Evolutionary conservation across 1,140 invertebrate genomes (phyloP).

Genomic region (Chymomyza costata): DNA sequence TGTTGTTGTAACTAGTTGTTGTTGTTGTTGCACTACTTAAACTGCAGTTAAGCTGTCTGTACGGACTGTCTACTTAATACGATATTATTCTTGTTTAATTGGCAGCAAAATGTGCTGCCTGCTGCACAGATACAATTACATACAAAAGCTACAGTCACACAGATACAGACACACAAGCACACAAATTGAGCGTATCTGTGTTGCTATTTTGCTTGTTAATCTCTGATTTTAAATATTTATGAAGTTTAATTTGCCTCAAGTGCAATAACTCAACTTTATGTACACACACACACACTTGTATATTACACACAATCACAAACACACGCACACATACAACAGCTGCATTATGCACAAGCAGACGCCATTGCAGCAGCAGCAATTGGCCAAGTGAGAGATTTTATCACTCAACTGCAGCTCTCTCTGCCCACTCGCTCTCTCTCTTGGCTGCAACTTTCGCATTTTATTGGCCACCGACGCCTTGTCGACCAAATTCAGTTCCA

Average conservation of each 20-base stretch:
- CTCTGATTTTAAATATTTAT: slow-evolving; percentile 75
- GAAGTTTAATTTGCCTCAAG: slow-evolving; percentile 75
- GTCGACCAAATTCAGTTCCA: no score
- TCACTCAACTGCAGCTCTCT: slow-evolving; percentile 30
- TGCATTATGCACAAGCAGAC: slow-evolving; percentile 28
- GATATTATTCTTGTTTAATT: slow-evolving; percentile 65
- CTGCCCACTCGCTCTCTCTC: slow-evolving; percentile 5
- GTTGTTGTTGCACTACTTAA: slow-evolving; percentile 30
- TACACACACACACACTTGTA: slow-evolving; percentile 29
- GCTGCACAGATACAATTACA: slow-evolving; percentile 5
- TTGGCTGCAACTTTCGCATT: slow-evolving; percentile 52
- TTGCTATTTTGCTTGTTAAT: slow-evolving; percentile 48
- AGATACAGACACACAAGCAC: neutral
- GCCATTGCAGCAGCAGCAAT: slow-evolving; percentile 23
- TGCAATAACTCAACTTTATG: slow-evolving; percentile 75
- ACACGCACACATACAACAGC: slow-evolving; percentile 1
- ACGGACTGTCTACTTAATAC: no score
- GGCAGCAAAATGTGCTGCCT: slow-evolving; percentile 33
- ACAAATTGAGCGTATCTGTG: slow-evolving; percentile 6
- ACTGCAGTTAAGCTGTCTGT: slow-evolving; percentile 32
- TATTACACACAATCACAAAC: slow-evolving; percentile 14
- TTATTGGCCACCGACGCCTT: slow-evolving; percentile 37
- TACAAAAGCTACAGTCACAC: neutral
- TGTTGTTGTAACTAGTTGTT: neutral
- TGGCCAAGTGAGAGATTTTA: slow-evolving; percentile 50